These are phyloP conservation scores for Caenorhabditis panamensis DNA, from an alignment of 2,888 invertebrate genomes.

Conservation along the genomic window DNA sequence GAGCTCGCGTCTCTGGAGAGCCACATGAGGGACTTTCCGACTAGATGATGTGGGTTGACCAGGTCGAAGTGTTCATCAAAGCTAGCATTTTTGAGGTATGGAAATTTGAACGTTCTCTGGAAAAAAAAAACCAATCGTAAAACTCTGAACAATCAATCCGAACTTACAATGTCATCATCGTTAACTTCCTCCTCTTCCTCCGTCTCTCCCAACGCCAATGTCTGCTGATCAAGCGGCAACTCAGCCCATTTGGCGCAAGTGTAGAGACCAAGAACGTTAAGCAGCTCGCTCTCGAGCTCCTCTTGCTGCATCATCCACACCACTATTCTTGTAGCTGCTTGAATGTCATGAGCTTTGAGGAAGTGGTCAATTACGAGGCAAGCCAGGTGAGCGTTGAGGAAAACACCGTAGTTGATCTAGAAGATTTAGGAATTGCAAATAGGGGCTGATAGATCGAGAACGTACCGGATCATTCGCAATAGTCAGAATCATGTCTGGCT, in stretches of 20 bases:
- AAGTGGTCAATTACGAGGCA: conserved; percentile 90
- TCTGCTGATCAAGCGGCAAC: conserved; percentile 70
- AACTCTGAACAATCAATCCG: conserved; percentile 14
- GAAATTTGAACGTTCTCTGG: conserved; percentile 87
- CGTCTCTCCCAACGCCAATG: conserved; percentile 68
- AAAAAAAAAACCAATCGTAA: conserved; percentile 27
- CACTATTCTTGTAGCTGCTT: conserved; percentile 87
- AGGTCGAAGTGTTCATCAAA: conserved; percentile 94
- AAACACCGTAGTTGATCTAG: conserved; percentile 89
- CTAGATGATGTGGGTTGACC: conserved; percentile 86
- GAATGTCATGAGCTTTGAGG: conserved; percentile 83
- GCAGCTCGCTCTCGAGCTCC: conserved; percentile 71
- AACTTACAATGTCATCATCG: conserved; percentile 68
- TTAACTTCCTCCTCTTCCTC: conserved; percentile 79
- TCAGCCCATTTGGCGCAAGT: conserved; percentile 72
- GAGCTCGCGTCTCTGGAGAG: conserved; percentile 65
- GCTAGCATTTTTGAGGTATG: conserved; percentile 88
- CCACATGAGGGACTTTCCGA: conserved; percentile 88
- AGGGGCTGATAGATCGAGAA: neutral
- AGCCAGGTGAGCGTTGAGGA: conserved; percentile 89
- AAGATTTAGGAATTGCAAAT: neutral
- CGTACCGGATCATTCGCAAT: conserved; percentile 87
- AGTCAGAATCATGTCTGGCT: conserved; percentile 85
- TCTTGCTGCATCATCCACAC: conserved; percentile 87
- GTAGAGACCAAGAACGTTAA: conserved; percentile 68